Evolutionary conservation across 1,140 invertebrate genomes (phyloP).

Genomic region (Sitophilus oryzae): DNA sequence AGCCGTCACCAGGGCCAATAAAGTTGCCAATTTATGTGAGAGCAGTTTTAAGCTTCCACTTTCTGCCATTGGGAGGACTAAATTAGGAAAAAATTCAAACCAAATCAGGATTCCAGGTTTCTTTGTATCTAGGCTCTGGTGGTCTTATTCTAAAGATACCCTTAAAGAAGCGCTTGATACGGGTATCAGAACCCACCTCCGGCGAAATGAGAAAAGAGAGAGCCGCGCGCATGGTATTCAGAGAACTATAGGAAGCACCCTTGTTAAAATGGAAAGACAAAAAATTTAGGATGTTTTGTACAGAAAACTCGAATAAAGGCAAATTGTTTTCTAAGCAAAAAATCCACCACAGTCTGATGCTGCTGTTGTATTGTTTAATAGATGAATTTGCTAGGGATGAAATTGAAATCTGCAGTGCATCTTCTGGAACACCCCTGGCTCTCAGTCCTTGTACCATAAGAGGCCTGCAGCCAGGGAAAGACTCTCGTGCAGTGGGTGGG

Average conservation of each 20-base stretch:
- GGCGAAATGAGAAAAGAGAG: neutral
- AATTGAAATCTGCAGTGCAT: too few relatives aligned
- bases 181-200: neutral
- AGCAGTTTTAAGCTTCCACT: too few relatives aligned
- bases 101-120: too few relatives aligned
- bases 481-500: too few relatives aligned
- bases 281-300: neutral
- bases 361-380: neutral
- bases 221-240: neutral
- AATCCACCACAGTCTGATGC: neutral
- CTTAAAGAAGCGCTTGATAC: neutral
- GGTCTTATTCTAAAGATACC: conserved; percentile 1
- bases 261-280: neutral
- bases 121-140: too few relatives aligned
- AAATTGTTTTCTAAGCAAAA: neutral
- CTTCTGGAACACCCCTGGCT: too few relatives aligned
- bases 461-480: too few relatives aligned
- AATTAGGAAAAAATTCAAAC: too few relatives aligned
- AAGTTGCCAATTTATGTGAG: too few relatives aligned
- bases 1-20: too few relatives aligned
- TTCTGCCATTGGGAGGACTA: too few relatives aligned
- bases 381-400: neutral
- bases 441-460: too few relatives aligned
- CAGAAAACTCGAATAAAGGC: neutral
- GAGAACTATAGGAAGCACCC: neutral